Evolutionary conservation across 2,113 vertebrate genomes (phyloP).

Genomic region (Amblyornis subalaris): DNA sequence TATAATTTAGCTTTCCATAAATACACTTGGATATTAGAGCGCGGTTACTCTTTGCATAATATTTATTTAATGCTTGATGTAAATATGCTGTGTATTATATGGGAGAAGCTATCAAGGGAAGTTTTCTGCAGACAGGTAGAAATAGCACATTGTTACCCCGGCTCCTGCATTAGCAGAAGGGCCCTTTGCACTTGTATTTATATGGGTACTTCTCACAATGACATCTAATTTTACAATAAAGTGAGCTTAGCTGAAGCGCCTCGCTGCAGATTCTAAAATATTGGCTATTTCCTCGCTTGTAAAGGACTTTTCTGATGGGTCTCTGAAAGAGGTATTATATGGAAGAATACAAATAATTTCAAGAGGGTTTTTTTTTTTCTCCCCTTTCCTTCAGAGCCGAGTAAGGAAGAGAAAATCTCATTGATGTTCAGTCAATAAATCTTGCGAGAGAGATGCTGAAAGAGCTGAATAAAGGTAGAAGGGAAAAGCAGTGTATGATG

Average conservation of each 20-base stretch:
- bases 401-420: constrained; percentile 32
- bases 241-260: constrained; percentile 62
- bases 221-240: constrained; percentile 77
- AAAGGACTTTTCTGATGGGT: constrained; percentile 70
- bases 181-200: constrained; percentile 70
- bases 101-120: constrained; percentile 49
- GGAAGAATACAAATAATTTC: constrained; percentile 70
- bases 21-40: constrained; percentile 67
- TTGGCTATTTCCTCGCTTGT: constrained; percentile 67
- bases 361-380: background rate
- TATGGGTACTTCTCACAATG: constrained; percentile 71
- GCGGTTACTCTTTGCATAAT: constrained; percentile 64
- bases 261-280: constrained; percentile 68
- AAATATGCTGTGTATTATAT: constrained; percentile 64
- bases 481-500: background rate
- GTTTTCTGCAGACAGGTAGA: constrained; percentile 58
- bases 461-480: background rate
- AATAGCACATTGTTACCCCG: constrained; percentile 58
- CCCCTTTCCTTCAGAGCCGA: background rate
- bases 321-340: constrained; percentile 60
- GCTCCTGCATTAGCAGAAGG: constrained; percentile 67
- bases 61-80: constrained; percentile 70
- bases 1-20: constrained; percentile 77
- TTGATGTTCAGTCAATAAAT: constrained; percentile 35
- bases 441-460: background rate